Evolutionary conservation across 2,797 vertebrate species (phyloP).

Genomic region (Mus minutoides): DNA sequence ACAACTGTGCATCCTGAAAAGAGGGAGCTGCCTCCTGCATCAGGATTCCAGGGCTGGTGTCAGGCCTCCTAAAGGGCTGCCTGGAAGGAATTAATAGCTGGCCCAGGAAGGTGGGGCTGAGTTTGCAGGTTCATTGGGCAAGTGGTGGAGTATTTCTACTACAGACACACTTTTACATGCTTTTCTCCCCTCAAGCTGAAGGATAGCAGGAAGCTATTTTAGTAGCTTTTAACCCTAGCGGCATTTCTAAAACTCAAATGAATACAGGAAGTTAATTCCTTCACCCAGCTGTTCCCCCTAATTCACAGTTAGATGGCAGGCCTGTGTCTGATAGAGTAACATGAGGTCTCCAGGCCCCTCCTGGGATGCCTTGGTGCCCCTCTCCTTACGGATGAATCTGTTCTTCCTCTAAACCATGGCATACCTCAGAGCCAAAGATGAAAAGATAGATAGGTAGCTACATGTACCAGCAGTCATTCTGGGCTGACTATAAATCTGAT

Average conservation of each 20-base stretch:
- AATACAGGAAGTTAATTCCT: conserved; percentile 84
- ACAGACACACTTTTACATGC: conserved; percentile 67
- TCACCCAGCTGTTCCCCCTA: conserved; percentile 80
- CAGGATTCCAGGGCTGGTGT: background rate
- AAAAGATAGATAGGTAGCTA: conserved; percentile 39
- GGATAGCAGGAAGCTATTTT: conserved; percentile 64
- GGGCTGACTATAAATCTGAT: conserved; percentile 76
- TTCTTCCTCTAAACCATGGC: conserved; percentile 79
- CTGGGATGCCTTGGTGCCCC: background rate
- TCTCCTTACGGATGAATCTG: conserved; percentile 73
- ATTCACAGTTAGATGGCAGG: conserved; percentile 85
- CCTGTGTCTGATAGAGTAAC: conserved; percentile 79
- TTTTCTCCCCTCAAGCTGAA: conserved; percentile 1
- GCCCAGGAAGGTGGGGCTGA: background rate
- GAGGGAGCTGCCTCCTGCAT: background rate
- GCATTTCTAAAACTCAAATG: conserved; percentile 75
- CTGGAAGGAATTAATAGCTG: background rate
- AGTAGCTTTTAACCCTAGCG: conserved; percentile 76
- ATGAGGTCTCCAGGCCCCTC: conserved; percentile 68
- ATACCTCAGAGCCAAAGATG: conserved; percentile 58
- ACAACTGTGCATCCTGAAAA: background rate
- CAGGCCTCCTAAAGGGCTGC: background rate
- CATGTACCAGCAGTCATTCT: conserved; percentile 34
- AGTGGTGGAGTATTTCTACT: background rate
- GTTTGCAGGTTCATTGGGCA: conserved; percentile 50